Base-by-base conservation (phyloP, 2,888 invertebrate species). In the Plemyria rubiginata region DNA sequence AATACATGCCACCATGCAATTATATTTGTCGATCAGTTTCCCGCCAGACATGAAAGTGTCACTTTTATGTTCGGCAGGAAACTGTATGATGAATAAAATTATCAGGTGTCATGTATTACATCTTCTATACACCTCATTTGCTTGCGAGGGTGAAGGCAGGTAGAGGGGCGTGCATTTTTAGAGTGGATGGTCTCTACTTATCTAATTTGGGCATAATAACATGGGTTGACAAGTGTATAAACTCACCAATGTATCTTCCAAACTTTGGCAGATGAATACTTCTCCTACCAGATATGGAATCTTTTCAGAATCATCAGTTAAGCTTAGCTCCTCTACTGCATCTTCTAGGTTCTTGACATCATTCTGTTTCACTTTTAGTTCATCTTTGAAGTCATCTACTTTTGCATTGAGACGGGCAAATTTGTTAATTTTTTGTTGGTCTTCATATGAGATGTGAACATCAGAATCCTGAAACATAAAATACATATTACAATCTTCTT, bases 371-470 rank as follows among this genome's bases (percentile, higher is more conserved):
- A 94, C 89, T 90, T 96, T 96, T 40, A 98, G 90, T 85, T 98
- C 98, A 72, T 97, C 96, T 84, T 97, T 98, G 12, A 96, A 93
- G 82, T 99, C 98, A 76, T 98, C 97, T 78, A 98, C 94, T 86
- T 96, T 96, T 0, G 98, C 98, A 93, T 99, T 99, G 68, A 97
- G 94, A 66, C 98, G 94, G 0, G 99, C 99, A 90, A 99, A 99
- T 84, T 96, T 96, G 87, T 99, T 99, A 69, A 99, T 99, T 92
- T 98, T 98, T 81, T 98, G 97, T 88, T 99, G 99, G 92, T 99
- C 99, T 86, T 98, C 99, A 80, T 95, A 97, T 0, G 98, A 97
- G 75, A 99, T 98, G 85, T 98, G 97, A 64, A 98, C 97, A 93
- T 98, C 98, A 53, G 96, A 96, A 80, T 98, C 97, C 96, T 96